Evolutionary conservation across 2,113 vertebrate genomes (phyloP), one percentile per base, ranked within the genome.

Genomic region (Amblyopsis rosae): DNA sequence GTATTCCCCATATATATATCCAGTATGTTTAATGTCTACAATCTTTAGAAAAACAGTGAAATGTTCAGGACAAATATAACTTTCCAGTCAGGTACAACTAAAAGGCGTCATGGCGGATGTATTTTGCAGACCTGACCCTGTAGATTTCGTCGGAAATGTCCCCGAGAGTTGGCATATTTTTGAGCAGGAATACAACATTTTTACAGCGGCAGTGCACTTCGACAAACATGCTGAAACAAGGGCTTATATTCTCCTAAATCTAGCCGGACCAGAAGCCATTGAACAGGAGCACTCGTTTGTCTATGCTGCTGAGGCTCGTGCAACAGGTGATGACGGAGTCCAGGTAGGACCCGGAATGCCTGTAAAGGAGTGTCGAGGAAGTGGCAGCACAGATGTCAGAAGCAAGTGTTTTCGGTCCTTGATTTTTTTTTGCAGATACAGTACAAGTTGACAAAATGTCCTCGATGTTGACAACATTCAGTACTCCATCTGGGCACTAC

Each of bases 331-430:
- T 3, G 50, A 51, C 62, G 0, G 59, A 77, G 6, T 77, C 65
- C 1, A 74, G 12, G 46, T 68, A 82, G 33, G 63, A 82, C 26
- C 82, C 79, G 0, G 66, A 76, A 1, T 80, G 74, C 13, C 12
- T 86, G 4, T 80, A 80, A 1, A 71, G 7, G 0, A 84, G 76
- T 45, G 76, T 74, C n/a, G 6, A 49, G 0, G 71, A 75, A 15
- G 60, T 82, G 1, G n/a, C n/a, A n/a, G n/a, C n/a, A n/a, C n/a
- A n/a, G n/a, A n/a, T n/a, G n/a, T n/a, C n/a, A n/a, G n/a, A n/a
- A n/a, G n/a, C n/a, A n/a, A n/a, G n/a, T n/a, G n/a, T n/a, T n/a
- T n/a, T n/a, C n/a, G n/a, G n/a, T n/a, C n/a, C n/a, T n/a, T n/a
- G n/a, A n/a, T n/a, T n/a, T n/a, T n/a, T n/a, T n/a, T n/a, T n/a